Evolutionary conservation across 2,113 vertebrate species (phyloP).

Genomic region (Pedionomus torquatus): DNA sequence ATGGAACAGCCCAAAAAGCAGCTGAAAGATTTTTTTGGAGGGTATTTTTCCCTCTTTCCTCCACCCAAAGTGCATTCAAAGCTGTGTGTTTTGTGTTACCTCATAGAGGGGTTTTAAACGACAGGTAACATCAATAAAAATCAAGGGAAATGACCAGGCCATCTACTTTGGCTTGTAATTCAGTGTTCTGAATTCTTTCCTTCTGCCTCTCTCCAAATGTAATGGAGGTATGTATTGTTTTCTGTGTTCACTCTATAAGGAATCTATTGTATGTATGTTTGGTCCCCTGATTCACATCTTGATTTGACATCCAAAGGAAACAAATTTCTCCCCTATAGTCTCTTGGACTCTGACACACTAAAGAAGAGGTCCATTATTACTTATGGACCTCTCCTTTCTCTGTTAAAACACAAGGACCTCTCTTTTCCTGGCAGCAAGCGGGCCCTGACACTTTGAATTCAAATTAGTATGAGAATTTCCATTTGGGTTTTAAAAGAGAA

Average conservation of each 20-base stretch:
- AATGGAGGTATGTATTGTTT: not conserved
- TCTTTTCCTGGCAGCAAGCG: not conserved
- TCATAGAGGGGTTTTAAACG: not conserved
- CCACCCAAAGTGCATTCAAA: not conserved
- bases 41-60: not conserved
- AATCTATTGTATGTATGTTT: not conserved
- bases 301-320: not conserved
- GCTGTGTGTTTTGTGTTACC: not conserved
- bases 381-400: not conserved
- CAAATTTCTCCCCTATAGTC: not conserved
- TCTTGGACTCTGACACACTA: not conserved
- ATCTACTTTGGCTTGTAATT: not conserved
- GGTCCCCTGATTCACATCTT: not conserved
- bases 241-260: not conserved
- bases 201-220: not conserved
- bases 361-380: no score
- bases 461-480: not conserved
- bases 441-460: not conserved
- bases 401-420: not conserved
- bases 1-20: not conserved
- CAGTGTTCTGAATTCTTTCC: not conserved
- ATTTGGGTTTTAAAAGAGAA: not conserved
- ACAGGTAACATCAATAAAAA: not conserved
- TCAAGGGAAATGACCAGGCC: not conserved
- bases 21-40: not conserved